phyloP scores from a whole-genome alignment of 2,888 invertebrate species.

The Acleris laterana region DNA sequence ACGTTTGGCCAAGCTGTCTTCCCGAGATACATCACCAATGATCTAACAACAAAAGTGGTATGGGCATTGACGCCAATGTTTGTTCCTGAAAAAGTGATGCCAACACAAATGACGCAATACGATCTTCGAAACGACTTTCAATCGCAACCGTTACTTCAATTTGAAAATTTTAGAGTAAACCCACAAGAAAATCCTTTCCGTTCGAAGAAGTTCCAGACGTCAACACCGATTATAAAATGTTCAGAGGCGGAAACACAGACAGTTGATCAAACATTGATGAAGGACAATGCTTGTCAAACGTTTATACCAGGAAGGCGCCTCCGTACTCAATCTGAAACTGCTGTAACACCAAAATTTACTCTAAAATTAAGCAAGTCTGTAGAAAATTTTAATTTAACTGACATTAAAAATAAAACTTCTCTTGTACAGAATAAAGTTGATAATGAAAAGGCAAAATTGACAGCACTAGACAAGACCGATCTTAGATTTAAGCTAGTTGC shows the following conservation, averaged over 20 bases:
- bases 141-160: conserved; percentile 43
- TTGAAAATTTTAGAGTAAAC: conserved; percentile 39
- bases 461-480: conserved; percentile 47
- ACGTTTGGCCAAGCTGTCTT: conserved; percentile 51
- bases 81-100: background rate
- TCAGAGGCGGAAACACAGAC: conserved; percentile 1
- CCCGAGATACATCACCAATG: conserved; percentile 45
- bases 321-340: conserved; percentile 30
- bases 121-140: conserved; percentile 29
- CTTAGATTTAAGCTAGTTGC: conserved; percentile 54
- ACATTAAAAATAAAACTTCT: background rate
- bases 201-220: background rate
- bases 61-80: conserved; percentile 45
- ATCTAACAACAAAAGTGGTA: conserved; percentile 41
- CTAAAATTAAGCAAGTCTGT: conserved; percentile 16
- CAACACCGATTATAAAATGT: background rate
- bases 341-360: conserved; percentile 1
- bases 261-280: conserved; percentile 35
- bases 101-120: conserved; percentile 12
- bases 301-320: conserved; percentile 5
- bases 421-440: background rate
- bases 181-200: background rate
- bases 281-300: conserved; percentile 24
- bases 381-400: background rate
- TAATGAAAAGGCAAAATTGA: background rate